phyloP scores from a whole-genome alignment of 2,797 vertebrate species.

The Merluccius polli region DNA sequence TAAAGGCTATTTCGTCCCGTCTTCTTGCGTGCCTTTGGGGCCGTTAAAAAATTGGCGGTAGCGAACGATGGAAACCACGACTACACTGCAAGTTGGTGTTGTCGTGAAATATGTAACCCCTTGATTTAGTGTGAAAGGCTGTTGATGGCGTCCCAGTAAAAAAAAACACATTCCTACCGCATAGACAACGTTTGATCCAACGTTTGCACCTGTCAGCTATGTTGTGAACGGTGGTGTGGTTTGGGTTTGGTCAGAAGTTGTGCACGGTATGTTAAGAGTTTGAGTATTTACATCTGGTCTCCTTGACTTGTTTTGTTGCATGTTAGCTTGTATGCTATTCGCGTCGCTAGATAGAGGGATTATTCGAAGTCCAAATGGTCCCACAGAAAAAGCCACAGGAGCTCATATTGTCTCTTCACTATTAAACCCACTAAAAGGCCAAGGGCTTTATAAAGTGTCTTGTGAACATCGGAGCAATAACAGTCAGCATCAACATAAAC shows the following conservation, averaged over 20 bases:
- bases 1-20: conserved; percentile 17
- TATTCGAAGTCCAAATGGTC: not conserved
- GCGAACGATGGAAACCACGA: conserved; percentile 8
- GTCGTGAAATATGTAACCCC: not conserved
- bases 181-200: conserved; percentile 19
- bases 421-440: not conserved
- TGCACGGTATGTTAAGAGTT: not conserved
- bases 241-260: not conserved
- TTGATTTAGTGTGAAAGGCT: not conserved
- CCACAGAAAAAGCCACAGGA: no score
- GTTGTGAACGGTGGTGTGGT: conserved; percentile 17
- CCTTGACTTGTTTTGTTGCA: not conserved
- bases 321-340: not conserved
- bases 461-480: not conserved
- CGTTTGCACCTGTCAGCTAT: conserved; percentile 59
- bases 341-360: not conserved
- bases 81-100: conserved; percentile 30
- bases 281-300: not conserved
- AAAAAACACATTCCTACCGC: conserved; percentile 25
- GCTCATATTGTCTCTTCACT: not conserved
- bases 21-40: conserved; percentile 41
- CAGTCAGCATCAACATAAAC: not conserved
- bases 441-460: not conserved
- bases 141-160: conserved; percentile 24
- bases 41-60: conserved; percentile 63